Base-by-base conservation (phyloP, 2,113 vertebrate genomes). In the Addax nasomaculatus region DNA sequence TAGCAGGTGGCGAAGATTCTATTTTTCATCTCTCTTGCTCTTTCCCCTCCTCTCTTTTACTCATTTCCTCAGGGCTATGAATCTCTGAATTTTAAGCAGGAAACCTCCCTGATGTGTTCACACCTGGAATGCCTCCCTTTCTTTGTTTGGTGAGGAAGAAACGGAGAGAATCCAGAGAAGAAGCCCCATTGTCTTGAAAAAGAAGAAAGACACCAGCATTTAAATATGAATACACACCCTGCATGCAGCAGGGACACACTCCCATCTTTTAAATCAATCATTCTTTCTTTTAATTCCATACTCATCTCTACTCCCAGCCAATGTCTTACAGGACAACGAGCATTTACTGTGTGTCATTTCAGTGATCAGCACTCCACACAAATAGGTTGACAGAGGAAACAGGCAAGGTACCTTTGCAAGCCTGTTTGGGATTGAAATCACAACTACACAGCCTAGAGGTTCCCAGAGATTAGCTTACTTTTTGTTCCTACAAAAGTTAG, bases 1-100 rank as follows among this genome's bases (percentile, higher is more conserved):
- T 51, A 98, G 98, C 99, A 99, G 99, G 98, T 99, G 98, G 97
- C 73, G 29, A 96, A 97, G 98, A 97, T 97, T 98, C 98, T 98
- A 89, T 97, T 98, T 98, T 98, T 98, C 98, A 98, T 98, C 96
- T 98, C 97, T 93, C 96, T 97, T 90, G 95, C 93, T 95, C 93
- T 80, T 79, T 95, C 96, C 98, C 97, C 96, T 89, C 79, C 89
- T 97, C 97, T 98, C 96, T 98, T 97, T 96, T 96, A 95, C 97
- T 98, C 95, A 93, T 97, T 98, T 76, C 96, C 97, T 97, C 47
- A 2, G 53, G 98, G 98, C 98, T 97, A 98, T 97, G 97, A 98
- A 98, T 99, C 98, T 98, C 98, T 98, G 98, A 98, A 98, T 98
- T 96, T 98, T 97, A 90, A 98, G 98, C 97, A 98, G 98, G 96